Evolutionary conservation across 2,113 vertebrate species (phyloP).

Genomic region (Corythoichthys haematopterus): DNA sequence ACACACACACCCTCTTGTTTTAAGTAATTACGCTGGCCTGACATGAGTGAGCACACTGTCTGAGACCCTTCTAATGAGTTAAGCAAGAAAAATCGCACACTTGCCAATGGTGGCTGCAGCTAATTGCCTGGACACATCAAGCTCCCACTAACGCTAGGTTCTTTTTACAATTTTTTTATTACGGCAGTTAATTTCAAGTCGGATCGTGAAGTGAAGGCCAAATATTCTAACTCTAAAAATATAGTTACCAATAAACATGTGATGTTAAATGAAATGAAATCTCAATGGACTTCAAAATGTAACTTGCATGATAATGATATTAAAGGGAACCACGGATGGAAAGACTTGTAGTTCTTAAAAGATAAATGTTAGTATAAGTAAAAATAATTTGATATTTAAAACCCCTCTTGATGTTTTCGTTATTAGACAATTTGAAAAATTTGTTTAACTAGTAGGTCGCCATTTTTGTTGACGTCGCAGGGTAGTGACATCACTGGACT

Average conservation of each 20-base stretch:
- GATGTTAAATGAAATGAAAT: neutral
- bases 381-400: no score
- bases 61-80: conserved; percentile 76
- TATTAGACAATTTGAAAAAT: no score
- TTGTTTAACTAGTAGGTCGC: no score
- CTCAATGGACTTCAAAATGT: neutral
- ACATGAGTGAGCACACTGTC: conserved; percentile 76
- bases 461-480: no score
- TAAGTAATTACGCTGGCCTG: conserved; percentile 77
- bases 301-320: conserved; percentile 2
- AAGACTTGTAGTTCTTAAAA: no score
- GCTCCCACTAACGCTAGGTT: conserved; percentile 63
- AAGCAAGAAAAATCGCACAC: conserved; percentile 79
- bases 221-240: conserved; percentile 33
- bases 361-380: no score
- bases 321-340: neutral
- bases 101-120: conserved; percentile 72
- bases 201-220: conserved; percentile 18
- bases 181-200: conserved; percentile 42
- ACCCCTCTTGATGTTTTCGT: no score
- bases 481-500: no score
- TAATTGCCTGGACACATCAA: conserved; percentile 73
- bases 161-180: conserved; percentile 27
- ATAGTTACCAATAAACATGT: conserved; percentile 1
- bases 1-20: conserved; percentile 59